Percentiles rank a stretch among this genome's conserved stretches.
These are phyloP conservation scores for Hypomesus transpacificus DNA, from an alignment of 2,113 vertebrate species.

Conservation along the genomic window DNA sequence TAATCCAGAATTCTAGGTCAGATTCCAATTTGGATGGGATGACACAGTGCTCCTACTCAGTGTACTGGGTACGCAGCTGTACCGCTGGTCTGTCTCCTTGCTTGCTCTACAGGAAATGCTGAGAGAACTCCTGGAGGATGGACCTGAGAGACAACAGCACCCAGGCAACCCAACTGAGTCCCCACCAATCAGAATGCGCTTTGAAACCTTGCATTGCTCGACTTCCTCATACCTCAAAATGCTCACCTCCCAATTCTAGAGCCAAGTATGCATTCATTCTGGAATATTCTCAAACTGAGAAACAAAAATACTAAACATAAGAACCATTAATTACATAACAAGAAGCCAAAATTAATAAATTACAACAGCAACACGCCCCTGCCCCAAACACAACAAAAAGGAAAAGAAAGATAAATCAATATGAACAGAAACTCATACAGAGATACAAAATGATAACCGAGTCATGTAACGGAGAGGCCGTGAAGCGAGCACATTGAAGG, in stretches of 20 bases:
- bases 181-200: constrained; percentile 21
- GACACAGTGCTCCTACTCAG: constrained; percentile 5
- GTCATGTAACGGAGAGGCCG: constrained; percentile 33
- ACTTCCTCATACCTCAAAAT: background rate
- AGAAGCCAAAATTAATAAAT: constrained; percentile 69
- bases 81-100: background rate
- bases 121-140: background rate
- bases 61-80: background rate
- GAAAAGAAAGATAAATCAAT: constrained; percentile 15
- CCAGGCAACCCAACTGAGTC: background rate
- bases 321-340: constrained; percentile 53
- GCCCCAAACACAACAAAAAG: constrained; percentile 43
- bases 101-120: background rate
- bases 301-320: constrained; percentile 38
- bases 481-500: constrained; percentile 52
- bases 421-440: constrained; percentile 38
- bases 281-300: constrained; percentile 51
- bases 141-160: constrained; percentile 18
- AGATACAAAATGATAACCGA: constrained; percentile 19
- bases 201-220: constrained; percentile 31
- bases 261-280: constrained; percentile 42
- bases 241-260: constrained; percentile 23
- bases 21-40: constrained; percentile 25
- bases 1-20: constrained; percentile 39
- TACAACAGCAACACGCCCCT: constrained; percentile 59